A percentile compares a stretch with the other conserved stretches of the same genome.
phyloP scores from a whole-genome alignment of 1,140 invertebrate species.

The Solenopsis invicta region DNA sequence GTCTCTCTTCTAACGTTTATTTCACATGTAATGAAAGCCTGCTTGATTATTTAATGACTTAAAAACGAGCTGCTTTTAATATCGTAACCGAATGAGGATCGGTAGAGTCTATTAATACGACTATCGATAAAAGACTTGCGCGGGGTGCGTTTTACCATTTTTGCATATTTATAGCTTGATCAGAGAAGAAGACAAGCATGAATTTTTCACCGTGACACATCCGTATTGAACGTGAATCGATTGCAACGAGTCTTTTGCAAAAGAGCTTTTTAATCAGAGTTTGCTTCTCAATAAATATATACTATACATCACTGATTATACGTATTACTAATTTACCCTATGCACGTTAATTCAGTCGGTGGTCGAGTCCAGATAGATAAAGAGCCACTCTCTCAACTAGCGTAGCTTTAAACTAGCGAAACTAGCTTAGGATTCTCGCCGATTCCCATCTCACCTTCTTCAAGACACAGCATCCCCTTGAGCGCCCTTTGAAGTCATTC shows the following conservation, averaged over 20 bases:
- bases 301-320: neutral
- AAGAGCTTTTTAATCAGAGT: neutral
- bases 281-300: neutral
- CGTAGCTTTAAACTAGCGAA: conserved; percentile 17
- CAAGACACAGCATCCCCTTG: conserved; percentile 37
- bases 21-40: neutral
- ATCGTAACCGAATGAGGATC: neutral
- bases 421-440: conserved; percentile 39
- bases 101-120: neutral
- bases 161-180: neutral
- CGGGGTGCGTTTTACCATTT: neutral
- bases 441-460: conserved; percentile 59
- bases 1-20: neutral
- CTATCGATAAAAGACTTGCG: neutral
- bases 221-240: neutral
- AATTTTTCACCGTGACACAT: neutral
- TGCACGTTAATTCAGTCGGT: conserved; percentile 4
- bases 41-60: neutral
- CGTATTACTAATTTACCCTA: neutral
- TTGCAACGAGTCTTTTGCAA: neutral
- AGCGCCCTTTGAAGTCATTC: conserved; percentile 61
- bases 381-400: neutral
- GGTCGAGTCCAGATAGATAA: neutral
- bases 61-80: neutral
- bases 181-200: neutral